Evolutionary conservation across 2,888 invertebrate genomes (phyloP).

Genomic region (Phymatocera aterrima): DNA sequence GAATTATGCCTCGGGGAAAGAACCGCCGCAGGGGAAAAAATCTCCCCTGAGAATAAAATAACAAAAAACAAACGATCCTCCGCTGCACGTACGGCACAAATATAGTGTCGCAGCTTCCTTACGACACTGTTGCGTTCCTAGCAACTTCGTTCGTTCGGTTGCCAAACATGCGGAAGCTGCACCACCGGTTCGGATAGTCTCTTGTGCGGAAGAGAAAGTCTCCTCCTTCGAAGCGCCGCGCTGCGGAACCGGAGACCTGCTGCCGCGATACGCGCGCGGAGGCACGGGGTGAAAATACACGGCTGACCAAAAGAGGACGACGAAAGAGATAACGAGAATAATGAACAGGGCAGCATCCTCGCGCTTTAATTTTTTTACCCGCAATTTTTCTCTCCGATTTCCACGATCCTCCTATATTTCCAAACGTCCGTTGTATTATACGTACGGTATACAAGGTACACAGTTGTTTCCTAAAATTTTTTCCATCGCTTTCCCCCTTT

Average conservation of each 20-base stretch:
- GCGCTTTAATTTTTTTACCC: background rate
- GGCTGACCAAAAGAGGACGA: background rate
- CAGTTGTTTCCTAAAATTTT: too few relatives aligned
- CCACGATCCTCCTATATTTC: background rate
- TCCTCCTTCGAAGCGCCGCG: background rate
- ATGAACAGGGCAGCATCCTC: background rate
- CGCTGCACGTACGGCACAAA: constrained; percentile 7
- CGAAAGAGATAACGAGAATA: background rate
- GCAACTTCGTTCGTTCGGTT: background rate
- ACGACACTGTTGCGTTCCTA: constrained; percentile 34
- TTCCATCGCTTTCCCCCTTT: too few relatives aligned
- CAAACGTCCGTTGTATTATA: background rate
- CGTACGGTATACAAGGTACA: too few relatives aligned
- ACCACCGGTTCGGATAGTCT: background rate
- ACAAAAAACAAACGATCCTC: too few relatives aligned
- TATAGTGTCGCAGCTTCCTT: background rate
- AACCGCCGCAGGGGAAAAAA: constrained; percentile 1
- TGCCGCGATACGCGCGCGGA: background rate
- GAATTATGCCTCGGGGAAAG: background rate
- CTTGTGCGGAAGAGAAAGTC: background rate
- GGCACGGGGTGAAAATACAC: background rate
- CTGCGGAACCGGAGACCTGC: background rate
- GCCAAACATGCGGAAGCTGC: constrained; percentile 6
- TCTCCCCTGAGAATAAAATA: constrained; percentile 6
- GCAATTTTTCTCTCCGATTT: background rate